Base-by-base conservation (phyloP, 1,140 invertebrate species). In the Holotrichia oblita region DNA sequence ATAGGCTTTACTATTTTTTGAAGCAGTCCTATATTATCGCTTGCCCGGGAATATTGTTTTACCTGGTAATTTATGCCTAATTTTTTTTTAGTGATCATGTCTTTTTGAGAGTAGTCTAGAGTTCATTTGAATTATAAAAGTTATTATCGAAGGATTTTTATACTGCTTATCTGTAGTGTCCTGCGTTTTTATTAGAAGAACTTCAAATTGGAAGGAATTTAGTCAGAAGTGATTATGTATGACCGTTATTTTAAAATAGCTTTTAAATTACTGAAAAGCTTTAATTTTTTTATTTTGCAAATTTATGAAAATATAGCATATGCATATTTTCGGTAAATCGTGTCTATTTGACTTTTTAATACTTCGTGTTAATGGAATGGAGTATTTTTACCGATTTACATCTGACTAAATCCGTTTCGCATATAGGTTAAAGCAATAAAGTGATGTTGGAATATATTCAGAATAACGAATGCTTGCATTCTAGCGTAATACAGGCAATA, bases 341-440 rank as follows among this genome's bases (percentile, higher is more conserved):
- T 17, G 6, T 3, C 48, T 3, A 7, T 55, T 55, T 55, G 0
- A n/a, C 17, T 55, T 55, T 55, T 55, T 55, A 55, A 17, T n/a
- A 12, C 48, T 7, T 55, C 48, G 6, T 55, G 48, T 17, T 55
- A 55, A 55, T 55, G 48, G 48, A 55, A 55, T 55, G 6, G 14
- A 55, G n/a, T 6, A 55, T 17, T 55, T 55, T 55, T 55, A 55
- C 48, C 12, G n/a, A 55, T 17, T 55, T 6, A 6, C 48, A 17
- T 17, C 48, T 17, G 48, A 17, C 6, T 17, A 55, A 14, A 55
- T 55, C 48, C 17, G 14, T n/a, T 55, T 55, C 17, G 4, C 27
- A 55, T 55, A 55, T 55, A 55, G 48, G 48, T 55, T 55, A 55
- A 55, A 55, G 48, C 48, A 55, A 55, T 55, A 55, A 55, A 55